Evolutionary conservation across 2,888 invertebrate genomes (phyloP).

Genomic region (Spilarctia lutea): DNA sequence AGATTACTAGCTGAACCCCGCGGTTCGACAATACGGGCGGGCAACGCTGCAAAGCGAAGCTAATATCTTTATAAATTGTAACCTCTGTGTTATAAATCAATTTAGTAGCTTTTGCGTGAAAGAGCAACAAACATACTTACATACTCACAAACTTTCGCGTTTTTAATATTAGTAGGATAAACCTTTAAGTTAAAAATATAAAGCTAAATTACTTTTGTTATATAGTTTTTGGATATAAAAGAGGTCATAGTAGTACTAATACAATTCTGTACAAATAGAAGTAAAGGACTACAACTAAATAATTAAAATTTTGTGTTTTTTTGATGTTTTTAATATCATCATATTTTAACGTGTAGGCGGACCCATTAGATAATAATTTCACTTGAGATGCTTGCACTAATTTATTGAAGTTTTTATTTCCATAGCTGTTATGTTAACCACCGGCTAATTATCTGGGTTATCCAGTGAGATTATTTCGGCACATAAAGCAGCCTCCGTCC

Average conservation of each 20-base stretch:
- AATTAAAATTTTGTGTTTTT: neutral
- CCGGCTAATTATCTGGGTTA: constrained; percentile 69
- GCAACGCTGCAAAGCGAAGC: too few relatives aligned
- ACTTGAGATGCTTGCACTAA: constrained; percentile 37
- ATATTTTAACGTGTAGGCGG: neutral
- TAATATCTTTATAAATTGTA: too few relatives aligned
- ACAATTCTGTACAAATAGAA: neutral
- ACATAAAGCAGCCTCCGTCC: constrained; percentile 71
- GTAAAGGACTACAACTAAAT: neutral
- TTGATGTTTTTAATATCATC: neutral
- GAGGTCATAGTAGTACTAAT: neutral
- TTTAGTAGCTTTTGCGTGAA: too few relatives aligned
- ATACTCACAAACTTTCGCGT: too few relatives aligned
- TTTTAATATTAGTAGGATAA: too few relatives aligned
- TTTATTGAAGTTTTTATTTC: constrained; percentile 48
- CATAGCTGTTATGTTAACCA: constrained; percentile 61
- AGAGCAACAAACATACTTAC: too few relatives aligned
- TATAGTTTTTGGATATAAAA: neutral
- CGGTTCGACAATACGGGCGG: too few relatives aligned
- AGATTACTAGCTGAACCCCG: too few relatives aligned
- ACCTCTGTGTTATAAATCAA: too few relatives aligned
- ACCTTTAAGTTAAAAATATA: too few relatives aligned
- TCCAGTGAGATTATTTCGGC: constrained; percentile 75
- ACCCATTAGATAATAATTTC: constrained; percentile 29
- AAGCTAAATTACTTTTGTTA: neutral